These are phyloP conservation scores for Bombyx mori DNA, from an alignment of 1,140 invertebrate species.

Conservation along the genomic window DNA sequence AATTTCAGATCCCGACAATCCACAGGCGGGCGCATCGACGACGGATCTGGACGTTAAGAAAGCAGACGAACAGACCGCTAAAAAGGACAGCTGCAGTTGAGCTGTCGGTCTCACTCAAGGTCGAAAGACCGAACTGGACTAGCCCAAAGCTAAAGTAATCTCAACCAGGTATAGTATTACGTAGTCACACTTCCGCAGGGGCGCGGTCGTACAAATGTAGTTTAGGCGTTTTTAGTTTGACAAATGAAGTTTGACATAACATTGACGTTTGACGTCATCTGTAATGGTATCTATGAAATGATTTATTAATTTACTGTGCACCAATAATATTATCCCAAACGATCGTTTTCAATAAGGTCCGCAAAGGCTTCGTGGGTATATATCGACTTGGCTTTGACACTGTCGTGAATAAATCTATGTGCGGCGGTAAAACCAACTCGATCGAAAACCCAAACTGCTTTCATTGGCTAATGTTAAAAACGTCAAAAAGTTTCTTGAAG, in stretches of 20 bases:
- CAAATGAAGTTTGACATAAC: neutral
- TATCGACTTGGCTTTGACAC: no score
- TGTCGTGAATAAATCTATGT: no score
- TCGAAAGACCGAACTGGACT: conserved; percentile 37
- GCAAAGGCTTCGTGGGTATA: no score
- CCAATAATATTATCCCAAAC: no score
- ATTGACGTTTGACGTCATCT: neutral
- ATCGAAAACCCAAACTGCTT: no score
- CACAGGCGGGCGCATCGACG: conserved; percentile 44
- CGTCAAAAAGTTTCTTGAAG: no score
- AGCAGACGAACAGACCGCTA: conserved; percentile 24
- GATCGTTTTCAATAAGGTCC: no score
- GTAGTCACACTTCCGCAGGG: conserved; percentile 33
- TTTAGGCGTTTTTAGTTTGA: conserved; percentile 14
- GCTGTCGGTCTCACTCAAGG: conserved; percentile 31
- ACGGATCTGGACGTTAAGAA: conserved; percentile 35
- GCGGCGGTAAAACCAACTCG: no score
- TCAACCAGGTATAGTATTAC: conserved; percentile 57
- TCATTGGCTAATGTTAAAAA: no score
- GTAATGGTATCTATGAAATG: neutral
- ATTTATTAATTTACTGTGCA: no score
- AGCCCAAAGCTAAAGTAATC: conserved; percentile 63
- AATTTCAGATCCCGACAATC: conserved; percentile 41
- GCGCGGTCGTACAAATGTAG: conserved; percentile 33
- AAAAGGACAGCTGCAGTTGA: conserved; percentile 58